These are phyloP conservation scores for Philereme vetulata DNA, from an alignment of 2,888 invertebrate genomes.

Conservation along the genomic window DNA sequence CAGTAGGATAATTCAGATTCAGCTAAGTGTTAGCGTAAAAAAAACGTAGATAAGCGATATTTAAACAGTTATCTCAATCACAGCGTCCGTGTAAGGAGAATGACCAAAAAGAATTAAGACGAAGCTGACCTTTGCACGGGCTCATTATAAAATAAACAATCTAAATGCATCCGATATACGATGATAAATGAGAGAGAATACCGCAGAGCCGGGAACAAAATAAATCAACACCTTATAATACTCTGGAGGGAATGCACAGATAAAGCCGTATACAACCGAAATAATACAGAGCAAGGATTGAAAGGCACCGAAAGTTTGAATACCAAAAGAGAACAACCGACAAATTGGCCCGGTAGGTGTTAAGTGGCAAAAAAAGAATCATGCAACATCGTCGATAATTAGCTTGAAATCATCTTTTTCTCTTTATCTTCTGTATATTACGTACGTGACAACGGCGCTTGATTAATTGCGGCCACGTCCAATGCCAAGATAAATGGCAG, in stretches of 20 bases:
- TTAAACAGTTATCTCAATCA: slow-evolving; percentile 35
- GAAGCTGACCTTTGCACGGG: slow-evolving; percentile 41
- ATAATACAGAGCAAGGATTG: slow-evolving; percentile 38
- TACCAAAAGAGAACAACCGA: slow-evolving; percentile 61
- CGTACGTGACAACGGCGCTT: slow-evolving; percentile 76
- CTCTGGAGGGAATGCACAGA: slow-evolving; percentile 37
- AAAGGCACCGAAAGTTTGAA: slow-evolving; percentile 48
- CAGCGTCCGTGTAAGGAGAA: slow-evolving; percentile 37
- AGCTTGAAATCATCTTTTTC: slow-evolving; percentile 79
- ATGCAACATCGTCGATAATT: slow-evolving; percentile 72
- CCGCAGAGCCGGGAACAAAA: slow-evolving; percentile 44
- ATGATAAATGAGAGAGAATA: slow-evolving; percentile 56
- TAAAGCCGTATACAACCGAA: slow-evolving; percentile 38
- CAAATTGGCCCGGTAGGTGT: slow-evolving; percentile 70
- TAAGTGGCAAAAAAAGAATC: slow-evolving; percentile 72
- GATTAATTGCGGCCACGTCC: slow-evolving; percentile 78
- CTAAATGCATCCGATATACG: slow-evolving; percentile 56
- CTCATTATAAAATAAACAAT: slow-evolving; percentile 62
- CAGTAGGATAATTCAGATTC: no score
- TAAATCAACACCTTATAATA: slow-evolving; percentile 49
- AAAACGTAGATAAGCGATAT: slow-evolving; percentile 27
- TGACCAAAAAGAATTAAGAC: slow-evolving; percentile 35
- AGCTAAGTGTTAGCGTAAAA: no score
- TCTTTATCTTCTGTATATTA: slow-evolving; percentile 72
- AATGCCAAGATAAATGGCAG: slow-evolving; percentile 73